Conservation (phyloP, 1,140 invertebrate genomes). For the Oncopodura yosiiana region DNA sequence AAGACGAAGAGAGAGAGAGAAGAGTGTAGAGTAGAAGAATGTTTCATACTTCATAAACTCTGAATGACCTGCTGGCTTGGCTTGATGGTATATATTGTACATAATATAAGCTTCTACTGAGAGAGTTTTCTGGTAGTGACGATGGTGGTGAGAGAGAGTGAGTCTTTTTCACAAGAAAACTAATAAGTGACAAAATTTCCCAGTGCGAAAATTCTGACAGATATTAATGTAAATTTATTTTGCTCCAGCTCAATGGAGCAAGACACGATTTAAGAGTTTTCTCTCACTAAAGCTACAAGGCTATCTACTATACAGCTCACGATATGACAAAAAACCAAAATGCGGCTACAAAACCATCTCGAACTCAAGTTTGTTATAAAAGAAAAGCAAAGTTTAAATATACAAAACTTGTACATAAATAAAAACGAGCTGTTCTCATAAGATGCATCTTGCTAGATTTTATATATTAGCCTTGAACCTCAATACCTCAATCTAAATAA, state of each 20-base stretch:
- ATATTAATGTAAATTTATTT: conserved; percentile 33
- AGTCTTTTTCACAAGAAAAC: conserved; percentile 18
- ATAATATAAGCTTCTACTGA: too few relatives aligned
- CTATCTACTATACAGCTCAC: not conserved
- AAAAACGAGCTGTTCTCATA: too few relatives aligned
- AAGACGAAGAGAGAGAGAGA: not conserved
- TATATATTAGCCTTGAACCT: too few relatives aligned
- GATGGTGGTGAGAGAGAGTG: too few relatives aligned
- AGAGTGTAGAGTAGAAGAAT: conserved; percentile 16
- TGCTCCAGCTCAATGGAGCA: conserved; percentile 29
- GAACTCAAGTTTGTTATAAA: too few relatives aligned
- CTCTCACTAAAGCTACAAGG: not conserved
- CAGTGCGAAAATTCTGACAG: conserved; percentile 27
- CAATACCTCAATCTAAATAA: too few relatives aligned
- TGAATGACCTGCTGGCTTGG: conserved; percentile 28
- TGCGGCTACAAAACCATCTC: too few relatives aligned
- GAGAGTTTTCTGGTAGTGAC: too few relatives aligned
- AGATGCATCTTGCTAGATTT: too few relatives aligned
- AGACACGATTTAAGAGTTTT: conserved; percentile 30
- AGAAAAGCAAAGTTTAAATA: too few relatives aligned
- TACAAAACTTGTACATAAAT: too few relatives aligned
- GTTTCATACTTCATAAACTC: conserved; percentile 30
- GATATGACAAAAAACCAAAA: not conserved
- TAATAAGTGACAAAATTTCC: conserved; percentile 32
- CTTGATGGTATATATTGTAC: too few relatives aligned